A percentile compares a stretch with the other conserved stretches of the same genome.
These are phyloP conservation scores for Saccostrea cuccullata DNA, from an alignment of 1,140 invertebrate genomes.

Conservation along the genomic window DNA sequence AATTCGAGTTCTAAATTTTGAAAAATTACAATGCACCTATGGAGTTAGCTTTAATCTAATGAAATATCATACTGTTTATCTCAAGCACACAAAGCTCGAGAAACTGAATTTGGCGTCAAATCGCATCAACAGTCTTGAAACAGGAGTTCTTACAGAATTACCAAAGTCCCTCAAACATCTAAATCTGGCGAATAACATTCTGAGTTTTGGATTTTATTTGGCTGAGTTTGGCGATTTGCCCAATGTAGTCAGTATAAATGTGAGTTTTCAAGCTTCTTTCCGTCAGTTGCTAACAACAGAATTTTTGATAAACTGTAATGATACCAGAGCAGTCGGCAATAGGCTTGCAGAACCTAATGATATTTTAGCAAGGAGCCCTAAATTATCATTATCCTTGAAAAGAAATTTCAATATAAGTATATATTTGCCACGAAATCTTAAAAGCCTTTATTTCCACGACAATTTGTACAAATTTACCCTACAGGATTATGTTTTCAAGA, in stretches of 20 bases:
- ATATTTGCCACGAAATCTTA: neutral
- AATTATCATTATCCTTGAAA: neutral
- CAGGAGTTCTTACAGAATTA: neutral
- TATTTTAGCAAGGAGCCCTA: too few relatives aligned
- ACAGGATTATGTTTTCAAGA: neutral
- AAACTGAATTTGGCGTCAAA: neutral
- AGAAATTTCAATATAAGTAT: neutral
- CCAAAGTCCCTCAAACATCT: conserved; percentile 12
- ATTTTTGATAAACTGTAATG: conserved; percentile 1
- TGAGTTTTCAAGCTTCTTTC: conserved; percentile 1
- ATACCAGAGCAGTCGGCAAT: neutral
- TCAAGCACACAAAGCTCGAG: neutral
- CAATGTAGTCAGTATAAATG: neutral
- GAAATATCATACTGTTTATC: neutral
- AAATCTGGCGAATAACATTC: neutral
- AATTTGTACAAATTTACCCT: neutral
- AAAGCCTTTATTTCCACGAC: conserved; percentile 9
- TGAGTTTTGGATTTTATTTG: conserved; percentile 21
- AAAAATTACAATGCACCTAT: conserved; percentile 14
- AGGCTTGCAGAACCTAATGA: neutral
- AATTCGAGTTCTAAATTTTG: neutral
- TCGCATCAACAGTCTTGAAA: neutral
- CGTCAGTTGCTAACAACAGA: neutral
- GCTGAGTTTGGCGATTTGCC: neutral
- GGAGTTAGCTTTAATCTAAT: neutral